Evolutionary conservation across 2,113 vertebrate species (phyloP).

Genomic region (Gymnorhina tibicen): DNA sequence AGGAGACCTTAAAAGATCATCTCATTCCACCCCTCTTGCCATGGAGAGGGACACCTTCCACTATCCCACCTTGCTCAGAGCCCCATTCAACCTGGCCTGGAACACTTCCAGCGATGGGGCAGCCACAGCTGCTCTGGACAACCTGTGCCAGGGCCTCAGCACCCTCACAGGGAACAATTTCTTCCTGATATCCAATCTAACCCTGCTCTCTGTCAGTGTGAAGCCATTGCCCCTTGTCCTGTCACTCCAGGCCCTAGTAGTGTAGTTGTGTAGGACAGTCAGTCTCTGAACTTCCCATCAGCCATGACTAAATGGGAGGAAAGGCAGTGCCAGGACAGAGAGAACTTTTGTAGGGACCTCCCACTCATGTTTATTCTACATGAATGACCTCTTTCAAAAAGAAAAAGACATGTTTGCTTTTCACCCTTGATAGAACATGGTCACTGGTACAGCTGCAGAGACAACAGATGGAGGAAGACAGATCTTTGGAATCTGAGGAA

Average conservation of each 20-base stretch:
- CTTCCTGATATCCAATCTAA: not conserved
- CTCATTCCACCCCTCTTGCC: not conserved
- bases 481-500: not conserved
- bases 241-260: not conserved
- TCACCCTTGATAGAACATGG: not conserved
- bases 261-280: not conserved
- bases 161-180: not conserved
- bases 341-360: not conserved
- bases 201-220: not conserved
- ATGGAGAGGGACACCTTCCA: not conserved
- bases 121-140: not conserved
- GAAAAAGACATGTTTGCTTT: not conserved
- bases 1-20: not conserved
- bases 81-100: not conserved
- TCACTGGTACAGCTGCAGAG: not conserved
- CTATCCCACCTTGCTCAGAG: rapidly evolving
- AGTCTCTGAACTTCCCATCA: not conserved
- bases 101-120: not conserved
- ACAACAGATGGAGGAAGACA: not conserved
- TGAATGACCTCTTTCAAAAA: not conserved
- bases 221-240: not conserved
- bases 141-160: not conserved
- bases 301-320: not conserved
- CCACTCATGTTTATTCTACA: rapidly evolving
- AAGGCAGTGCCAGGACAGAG: not conserved